Evolutionary conservation across 1,140 invertebrate species (phyloP), one percentile per base, ranked within the genome.

Genomic region (Drusus annulatus): DNA sequence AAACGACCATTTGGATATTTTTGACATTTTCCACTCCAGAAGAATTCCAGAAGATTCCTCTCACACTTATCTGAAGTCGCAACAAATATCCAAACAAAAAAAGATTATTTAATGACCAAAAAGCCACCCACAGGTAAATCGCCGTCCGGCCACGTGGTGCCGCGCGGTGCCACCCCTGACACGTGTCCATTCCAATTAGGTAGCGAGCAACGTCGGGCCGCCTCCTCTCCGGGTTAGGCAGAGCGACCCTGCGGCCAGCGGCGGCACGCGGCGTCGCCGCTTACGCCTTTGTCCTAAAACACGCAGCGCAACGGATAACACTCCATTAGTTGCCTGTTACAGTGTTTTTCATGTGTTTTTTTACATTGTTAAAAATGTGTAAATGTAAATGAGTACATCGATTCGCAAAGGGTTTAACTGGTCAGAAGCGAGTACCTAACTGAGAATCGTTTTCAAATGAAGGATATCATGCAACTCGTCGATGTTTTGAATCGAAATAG

Each of bases 311-410:
- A 31, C 16, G 68, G 23, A 25, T 45, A 71, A 45, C 68, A 71
- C 68, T 71, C 23, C 68, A 71, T 71, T 71, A 71, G 45, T 6
- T 23, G n/a, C 68, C 50, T 50, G 36, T 71, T 71, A 71, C 25
- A 28, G 25, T 28, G 25, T 28, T 28, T 28, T n/a, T n/a, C n/a
- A n/a, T n/a, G n/a, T n/a, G n/a, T n/a, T n/a, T 28, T 28, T 28
- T 28, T 2, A 28, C 68, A 23, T 60, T 60, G 56, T 60, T 60
- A 60, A 60, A 60, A 60, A 60, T 60, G 2, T 21, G 2, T 19
- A 19, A 23, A 23, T 60, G 19, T 6, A 60, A 60, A 23, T 60
- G 16, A 23, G 56, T 3, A 36, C 8, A 7, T 36, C 31, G 31
- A 36, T 36, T 36, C 31, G 56, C 2, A 17, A 23, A 19, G 23